phyloP scores from a whole-genome alignment of 2,113 vertebrate species.

The human region DNA sequence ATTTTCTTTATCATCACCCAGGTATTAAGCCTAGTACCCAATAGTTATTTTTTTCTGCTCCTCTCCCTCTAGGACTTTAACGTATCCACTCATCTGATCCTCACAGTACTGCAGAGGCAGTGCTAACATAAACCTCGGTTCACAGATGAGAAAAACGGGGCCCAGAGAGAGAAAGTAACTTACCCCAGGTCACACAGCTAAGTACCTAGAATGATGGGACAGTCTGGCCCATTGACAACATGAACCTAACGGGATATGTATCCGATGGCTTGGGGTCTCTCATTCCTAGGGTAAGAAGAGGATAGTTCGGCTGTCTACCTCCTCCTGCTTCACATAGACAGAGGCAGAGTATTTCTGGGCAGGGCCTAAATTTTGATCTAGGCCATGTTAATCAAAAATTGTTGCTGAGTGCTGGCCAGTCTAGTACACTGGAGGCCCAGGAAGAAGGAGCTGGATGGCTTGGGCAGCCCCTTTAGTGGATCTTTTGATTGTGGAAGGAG shows the following conservation, averaged over 20 bases:
- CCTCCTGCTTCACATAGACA: too few species aligned
- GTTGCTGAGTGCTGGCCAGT: not conserved
- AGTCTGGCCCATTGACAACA: not conserved
- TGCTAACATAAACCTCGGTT: not conserved
- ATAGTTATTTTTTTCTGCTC: too few species aligned
- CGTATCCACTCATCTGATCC: not conserved
- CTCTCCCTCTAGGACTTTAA: not conserved
- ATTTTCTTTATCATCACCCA: too few species aligned
- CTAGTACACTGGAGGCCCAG: accelerated
- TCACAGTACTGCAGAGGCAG: not conserved
- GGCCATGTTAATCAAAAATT: not conserved
- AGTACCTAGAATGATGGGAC: accelerated
- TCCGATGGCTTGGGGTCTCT: not conserved
- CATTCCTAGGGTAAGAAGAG: not conserved
- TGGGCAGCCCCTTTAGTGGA: not conserved
- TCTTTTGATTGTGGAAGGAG: not conserved
- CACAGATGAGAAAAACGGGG: not conserved
- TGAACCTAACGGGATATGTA: not conserved
- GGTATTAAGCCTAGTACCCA: too few species aligned
- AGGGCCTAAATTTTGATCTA: not conserved
- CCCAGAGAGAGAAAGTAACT: not conserved
- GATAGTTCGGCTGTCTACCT: not conserved
- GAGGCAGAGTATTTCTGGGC: not conserved
- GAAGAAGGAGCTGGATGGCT: not conserved
- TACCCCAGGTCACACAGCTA: not conserved